These are phyloP conservation scores for Neoitamus cyanurus DNA, from an alignment of 2,888 invertebrate genomes.

Conservation along the genomic window DNA sequence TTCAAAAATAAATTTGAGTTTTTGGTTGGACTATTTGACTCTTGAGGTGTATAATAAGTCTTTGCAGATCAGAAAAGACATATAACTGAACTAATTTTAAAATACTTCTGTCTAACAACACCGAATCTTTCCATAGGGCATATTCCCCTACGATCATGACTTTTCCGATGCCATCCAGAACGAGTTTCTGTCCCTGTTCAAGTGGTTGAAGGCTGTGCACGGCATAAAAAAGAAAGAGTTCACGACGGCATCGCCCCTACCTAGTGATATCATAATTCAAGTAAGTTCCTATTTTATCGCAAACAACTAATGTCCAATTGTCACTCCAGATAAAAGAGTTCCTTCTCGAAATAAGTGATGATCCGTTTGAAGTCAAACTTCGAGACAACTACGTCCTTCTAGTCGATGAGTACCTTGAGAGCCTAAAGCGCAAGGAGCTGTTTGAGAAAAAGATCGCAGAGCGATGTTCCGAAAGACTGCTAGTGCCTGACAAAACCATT, in stretches of 20 bases:
- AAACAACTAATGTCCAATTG: not conserved
- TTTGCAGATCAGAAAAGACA: too few species aligned
- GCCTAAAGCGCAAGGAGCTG: slow-evolving; percentile 87
- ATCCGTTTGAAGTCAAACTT: slow-evolving; percentile 97
- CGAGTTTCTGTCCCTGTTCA: slow-evolving; percentile 88
- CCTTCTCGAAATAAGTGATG: slow-evolving; percentile 93
- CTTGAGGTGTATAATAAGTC: too few species aligned
- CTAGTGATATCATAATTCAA: slow-evolving; percentile 90
- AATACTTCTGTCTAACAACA: slow-evolving; percentile 65
- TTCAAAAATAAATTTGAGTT: too few species aligned
- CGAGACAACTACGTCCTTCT: slow-evolving; percentile 95
- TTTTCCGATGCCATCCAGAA: slow-evolving; percentile 90
- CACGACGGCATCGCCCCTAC: slow-evolving; percentile 77
- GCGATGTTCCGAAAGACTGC: slow-evolving; percentile 82
- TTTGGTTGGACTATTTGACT: too few species aligned
- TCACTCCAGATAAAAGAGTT: slow-evolving; percentile 79
- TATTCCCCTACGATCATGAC: slow-evolving; percentile 88
- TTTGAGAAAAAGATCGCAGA: slow-evolving; percentile 89
- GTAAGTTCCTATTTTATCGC: slow-evolving; percentile 66
- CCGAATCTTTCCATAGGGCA: slow-evolving; percentile 73
- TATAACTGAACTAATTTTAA: too few species aligned
- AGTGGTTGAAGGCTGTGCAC: slow-evolving; percentile 93
- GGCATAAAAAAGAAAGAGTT: slow-evolving; percentile 76
- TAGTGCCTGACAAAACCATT: slow-evolving; percentile 85
- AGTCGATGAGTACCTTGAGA: slow-evolving; percentile 95